Evolutionary conservation across 2,888 invertebrate genomes (phyloP), one percentile per base, ranked within the genome.

Genomic region (Sarcophaga rosellei): DNA sequence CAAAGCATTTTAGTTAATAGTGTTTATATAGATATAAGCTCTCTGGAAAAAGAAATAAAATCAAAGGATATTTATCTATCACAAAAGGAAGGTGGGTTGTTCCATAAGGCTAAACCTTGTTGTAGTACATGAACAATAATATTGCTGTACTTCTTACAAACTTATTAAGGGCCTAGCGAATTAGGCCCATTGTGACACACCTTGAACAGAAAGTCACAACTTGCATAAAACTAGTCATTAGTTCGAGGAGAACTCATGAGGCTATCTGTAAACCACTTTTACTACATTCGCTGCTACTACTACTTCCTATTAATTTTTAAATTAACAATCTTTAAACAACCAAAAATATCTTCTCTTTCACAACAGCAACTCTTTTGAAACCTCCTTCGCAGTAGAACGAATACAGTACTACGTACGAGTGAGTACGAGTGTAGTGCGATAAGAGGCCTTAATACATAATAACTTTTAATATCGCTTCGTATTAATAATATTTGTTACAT

Each of bases 1-100:
- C 79, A 79, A 86, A 86, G 76, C 73, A 72, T 79, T 83, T 86
- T 80, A 83, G 75, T 78, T 84, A 86, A 86, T 86, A 84, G 81
- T 86, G 81, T 84, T 86, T 86, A 45, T 84, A 69, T 80, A 69
- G 79, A 75, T 53, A 53, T 53, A 66, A 75, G 74, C 61, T 57
- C 73, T 75, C 75, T 20, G 21, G 47, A 23, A n/a, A 82, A 65
- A 75, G 20, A 65, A 66, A 20, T 2, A 53, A 75, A 81, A 75
- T 69, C 66, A 74, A 61, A 79, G 66, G 10, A 25, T 61, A 44
- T 79, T 61, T 3, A 15, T 10, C 17, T 53, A 53, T 1, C 12
- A 17, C n/a, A 12, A 53, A 2, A 4, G 53, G 53, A 15, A 53
- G 53, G 53, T 15, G 17, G 53, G 53, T 17, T 53, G 53, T 53